Conservation (phyloP, 64 coral and sea anemone species). For the Porites lutea region DNA sequence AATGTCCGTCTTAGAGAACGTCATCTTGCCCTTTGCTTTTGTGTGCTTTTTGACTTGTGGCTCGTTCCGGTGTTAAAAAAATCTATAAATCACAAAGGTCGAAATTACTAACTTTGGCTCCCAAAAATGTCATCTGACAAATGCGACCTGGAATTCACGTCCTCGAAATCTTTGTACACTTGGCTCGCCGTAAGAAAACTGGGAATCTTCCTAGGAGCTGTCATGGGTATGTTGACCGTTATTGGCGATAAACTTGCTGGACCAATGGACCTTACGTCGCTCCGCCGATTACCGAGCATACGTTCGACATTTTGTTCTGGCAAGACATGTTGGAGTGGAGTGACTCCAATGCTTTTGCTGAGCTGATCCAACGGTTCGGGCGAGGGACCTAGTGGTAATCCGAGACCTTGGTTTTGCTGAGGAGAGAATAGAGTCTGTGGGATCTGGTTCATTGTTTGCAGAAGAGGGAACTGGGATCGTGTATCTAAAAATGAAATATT, state of each 20-base stretch:
- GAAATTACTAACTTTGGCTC: background rate
- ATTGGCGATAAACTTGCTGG: background rate
- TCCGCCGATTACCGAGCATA: background rate
- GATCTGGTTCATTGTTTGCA: conserved; percentile 9
- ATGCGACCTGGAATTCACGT: conserved; percentile 16
- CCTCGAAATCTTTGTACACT: conserved; percentile 46
- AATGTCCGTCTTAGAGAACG: too few relatives aligned
- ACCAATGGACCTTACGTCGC: background rate
- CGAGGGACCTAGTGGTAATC: background rate
- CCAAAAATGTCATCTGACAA: conserved; percentile 17
- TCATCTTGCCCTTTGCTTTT: too few relatives aligned
- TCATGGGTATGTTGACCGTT: conserved; percentile 10
- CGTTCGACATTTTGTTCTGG: background rate
- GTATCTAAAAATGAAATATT: background rate
- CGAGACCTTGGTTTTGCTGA: background rate
- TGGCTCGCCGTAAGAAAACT: conserved; percentile 41
- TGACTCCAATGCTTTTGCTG: background rate
- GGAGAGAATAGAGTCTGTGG: conserved; percentile 3
- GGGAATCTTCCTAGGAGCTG: conserved; percentile 23
- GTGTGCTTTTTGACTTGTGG: too few relatives aligned
- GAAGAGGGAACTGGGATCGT: conserved; percentile 19
- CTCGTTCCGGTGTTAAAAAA: too few relatives aligned
- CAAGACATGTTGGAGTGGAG: conserved; percentile 18
- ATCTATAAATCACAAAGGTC: background rate
- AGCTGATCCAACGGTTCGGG: conserved; percentile 4